phyloP scores from a whole-genome alignment of 2,888 invertebrate genomes.

The Dexiosoma caninum region DNA sequence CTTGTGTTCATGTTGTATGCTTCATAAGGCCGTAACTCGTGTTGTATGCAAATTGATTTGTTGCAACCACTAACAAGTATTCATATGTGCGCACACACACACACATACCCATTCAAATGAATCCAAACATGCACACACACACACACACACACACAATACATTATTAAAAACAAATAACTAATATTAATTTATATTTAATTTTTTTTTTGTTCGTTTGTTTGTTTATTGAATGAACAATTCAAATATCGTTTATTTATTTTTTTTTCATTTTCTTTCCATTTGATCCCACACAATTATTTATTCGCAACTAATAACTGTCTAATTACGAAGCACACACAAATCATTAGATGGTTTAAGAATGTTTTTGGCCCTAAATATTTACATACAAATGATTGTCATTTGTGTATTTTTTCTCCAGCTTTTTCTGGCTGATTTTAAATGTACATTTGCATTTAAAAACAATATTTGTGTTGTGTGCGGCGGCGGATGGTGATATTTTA shows the following conservation, averaged over 20 bases:
- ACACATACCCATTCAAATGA: not conserved
- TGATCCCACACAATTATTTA: conserved; percentile 22
- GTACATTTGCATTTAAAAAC: not conserved
- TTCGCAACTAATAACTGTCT: conserved; percentile 36
- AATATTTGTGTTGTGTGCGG: not conserved
- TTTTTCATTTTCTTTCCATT: not conserved
- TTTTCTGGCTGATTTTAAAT: not conserved
- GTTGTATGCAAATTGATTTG: conserved; percentile 50
- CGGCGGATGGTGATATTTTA: conserved; percentile 13
- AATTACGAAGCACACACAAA: conserved; percentile 33
- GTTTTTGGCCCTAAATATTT: conserved; percentile 31
- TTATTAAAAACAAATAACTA: not conserved
- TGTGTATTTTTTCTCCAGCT: not conserved
- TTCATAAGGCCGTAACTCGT: conserved; percentile 5
- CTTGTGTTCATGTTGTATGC: conserved; percentile 30
- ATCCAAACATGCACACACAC: not conserved
- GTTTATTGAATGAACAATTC: not conserved
- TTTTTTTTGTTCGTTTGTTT: not conserved
- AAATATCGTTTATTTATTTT: not conserved
- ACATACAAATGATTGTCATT: conserved; percentile 29
- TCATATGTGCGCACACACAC: conserved; percentile 1
- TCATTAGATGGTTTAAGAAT: conserved; percentile 44
- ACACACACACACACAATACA: not conserved
- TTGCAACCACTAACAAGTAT: conserved; percentile 47
- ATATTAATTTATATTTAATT: not conserved